A percentile compares a stretch with the other conserved stretches of the same genome.
These are phyloP conservation scores for Crotalus helleri DNA, from an alignment of 2,113 vertebrate genomes.

Conservation along the genomic window DNA sequence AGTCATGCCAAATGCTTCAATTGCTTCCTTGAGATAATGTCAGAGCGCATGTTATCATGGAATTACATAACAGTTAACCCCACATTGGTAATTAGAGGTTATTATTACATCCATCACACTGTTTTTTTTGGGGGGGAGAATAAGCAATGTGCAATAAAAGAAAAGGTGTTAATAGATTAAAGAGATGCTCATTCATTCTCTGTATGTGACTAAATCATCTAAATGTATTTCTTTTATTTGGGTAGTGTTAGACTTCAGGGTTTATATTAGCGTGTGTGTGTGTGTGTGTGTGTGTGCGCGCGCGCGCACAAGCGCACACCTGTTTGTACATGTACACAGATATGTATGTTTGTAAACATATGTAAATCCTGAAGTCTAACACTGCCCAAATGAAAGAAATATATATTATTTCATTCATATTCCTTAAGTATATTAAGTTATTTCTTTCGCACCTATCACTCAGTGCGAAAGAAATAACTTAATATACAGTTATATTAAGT, in stretches of 20 bases:
- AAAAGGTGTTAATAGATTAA: not conserved
- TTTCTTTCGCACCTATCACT: not conserved
- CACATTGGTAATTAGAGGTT: not conserved
- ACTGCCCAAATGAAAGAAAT: not conserved
- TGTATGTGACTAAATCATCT: not conserved
- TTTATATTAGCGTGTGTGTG: not conserved
- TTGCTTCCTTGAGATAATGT: not conserved
- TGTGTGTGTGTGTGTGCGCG: no score
- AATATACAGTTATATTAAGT: no score
- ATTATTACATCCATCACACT: not conserved
- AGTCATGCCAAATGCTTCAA: not conserved
- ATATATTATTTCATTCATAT: not conserved
- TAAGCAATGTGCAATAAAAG: not conserved
- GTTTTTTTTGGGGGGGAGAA: not conserved
- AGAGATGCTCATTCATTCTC: not conserved
- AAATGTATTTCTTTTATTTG: not conserved
- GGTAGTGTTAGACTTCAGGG: not conserved
- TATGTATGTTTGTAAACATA: not conserved
- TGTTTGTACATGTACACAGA: no score
- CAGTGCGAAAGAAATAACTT: no score
- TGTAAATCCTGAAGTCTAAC: not conserved
- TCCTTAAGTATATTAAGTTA: not conserved
- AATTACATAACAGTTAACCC: not conserved
- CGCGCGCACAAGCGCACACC: no score
- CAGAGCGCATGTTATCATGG: not conserved